phyloP scores from a whole-genome alignment of 2,797 vertebrate species.

The Allobates femoralis region DNA sequence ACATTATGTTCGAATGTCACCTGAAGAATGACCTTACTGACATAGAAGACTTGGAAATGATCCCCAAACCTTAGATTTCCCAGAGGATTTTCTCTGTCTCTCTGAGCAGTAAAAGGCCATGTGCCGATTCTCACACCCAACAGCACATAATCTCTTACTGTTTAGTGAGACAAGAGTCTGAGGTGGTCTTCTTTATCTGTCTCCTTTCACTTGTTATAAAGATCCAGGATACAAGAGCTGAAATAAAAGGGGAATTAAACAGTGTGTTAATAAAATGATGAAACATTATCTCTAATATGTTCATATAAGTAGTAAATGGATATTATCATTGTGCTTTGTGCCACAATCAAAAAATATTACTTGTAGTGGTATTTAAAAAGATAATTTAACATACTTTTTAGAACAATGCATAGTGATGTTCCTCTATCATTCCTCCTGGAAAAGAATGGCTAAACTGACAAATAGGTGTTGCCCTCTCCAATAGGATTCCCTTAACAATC shows the following conservation, averaged over 20 bases:
- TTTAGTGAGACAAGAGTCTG: slow-evolving; percentile 75
- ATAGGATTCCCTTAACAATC: too few species aligned
- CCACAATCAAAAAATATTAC: too few species aligned
- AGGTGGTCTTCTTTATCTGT: slow-evolving; percentile 29
- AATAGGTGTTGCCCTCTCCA: too few species aligned
- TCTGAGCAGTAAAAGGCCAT: slow-evolving; percentile 84
- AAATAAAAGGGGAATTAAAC: neutral
- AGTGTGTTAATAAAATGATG: neutral
- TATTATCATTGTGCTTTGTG: neutral
- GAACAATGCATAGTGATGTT: too few species aligned
- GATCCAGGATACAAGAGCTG: neutral
- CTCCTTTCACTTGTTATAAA: neutral
- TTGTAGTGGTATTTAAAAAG: too few species aligned
- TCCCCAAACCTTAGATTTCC: neutral
- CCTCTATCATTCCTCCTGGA: too few species aligned
- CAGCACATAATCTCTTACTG: slow-evolving; percentile 94
- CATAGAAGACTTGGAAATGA: neutral
- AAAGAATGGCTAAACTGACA: too few species aligned
- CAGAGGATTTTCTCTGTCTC: slow-evolving; percentile 67
- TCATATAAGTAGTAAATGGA: too few species aligned
- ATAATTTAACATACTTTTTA: too few species aligned
- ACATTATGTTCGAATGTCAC: neutral
- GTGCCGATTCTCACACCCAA: slow-evolving; percentile 75
- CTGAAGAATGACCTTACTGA: neutral
- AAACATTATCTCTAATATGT: neutral